A percentile compares a stretch with the other conserved stretches of the same genome.
Evolutionary conservation across 2,888 invertebrate species (phyloP).

Genomic region (Megastigmus dorsalis): DNA sequence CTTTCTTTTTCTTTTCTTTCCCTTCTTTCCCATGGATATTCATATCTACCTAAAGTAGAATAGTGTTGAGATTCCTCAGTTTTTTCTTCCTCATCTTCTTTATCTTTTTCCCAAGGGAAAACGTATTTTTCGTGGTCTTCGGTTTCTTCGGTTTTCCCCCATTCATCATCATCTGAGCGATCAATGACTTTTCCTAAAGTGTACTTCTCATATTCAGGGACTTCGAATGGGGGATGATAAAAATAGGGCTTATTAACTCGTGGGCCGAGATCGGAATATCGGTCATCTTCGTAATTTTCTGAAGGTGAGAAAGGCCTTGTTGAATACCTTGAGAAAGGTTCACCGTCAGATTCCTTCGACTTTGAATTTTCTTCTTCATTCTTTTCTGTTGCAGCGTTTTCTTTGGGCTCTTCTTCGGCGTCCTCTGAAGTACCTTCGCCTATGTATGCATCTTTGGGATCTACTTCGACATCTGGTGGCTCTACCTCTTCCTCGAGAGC

Average conservation of each 20-base stretch:
- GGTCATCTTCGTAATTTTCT: slow-evolving; percentile 66
- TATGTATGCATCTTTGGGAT: slow-evolving; percentile 37
- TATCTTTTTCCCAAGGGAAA: slow-evolving; percentile 66
- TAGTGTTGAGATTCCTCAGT: slow-evolving; percentile 54
- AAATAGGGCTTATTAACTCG: slow-evolving; percentile 68
- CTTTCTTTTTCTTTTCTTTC: slow-evolving; percentile 62
- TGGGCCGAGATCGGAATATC: slow-evolving; percentile 65
- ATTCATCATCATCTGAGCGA: slow-evolving; percentile 45
- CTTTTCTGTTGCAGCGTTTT: slow-evolving; percentile 2
- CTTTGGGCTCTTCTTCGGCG: slow-evolving; percentile 32
- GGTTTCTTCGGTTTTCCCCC: slow-evolving; percentile 52
- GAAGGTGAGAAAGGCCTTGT: slow-evolving; percentile 66
- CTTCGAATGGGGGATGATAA: slow-evolving; percentile 65
- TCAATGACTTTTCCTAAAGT: slow-evolving; percentile 48
- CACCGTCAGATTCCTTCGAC: slow-evolving; percentile 54
- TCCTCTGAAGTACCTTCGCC: slow-evolving; percentile 44
- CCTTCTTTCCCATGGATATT: slow-evolving; percentile 71
- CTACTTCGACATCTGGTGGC: slow-evolving; percentile 17
- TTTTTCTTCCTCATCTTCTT: slow-evolving; percentile 56
- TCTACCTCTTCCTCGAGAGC: neutral
- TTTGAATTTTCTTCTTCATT: slow-evolving; percentile 52
- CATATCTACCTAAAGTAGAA: slow-evolving; percentile 59
- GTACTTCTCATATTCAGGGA: slow-evolving; percentile 55
- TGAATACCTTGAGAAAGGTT: slow-evolving; percentile 62
- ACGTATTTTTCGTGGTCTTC: slow-evolving; percentile 59